Base-by-base conservation (phyloP, 2,888 invertebrate genomes). In the Linnaemya tessellans region DNA sequence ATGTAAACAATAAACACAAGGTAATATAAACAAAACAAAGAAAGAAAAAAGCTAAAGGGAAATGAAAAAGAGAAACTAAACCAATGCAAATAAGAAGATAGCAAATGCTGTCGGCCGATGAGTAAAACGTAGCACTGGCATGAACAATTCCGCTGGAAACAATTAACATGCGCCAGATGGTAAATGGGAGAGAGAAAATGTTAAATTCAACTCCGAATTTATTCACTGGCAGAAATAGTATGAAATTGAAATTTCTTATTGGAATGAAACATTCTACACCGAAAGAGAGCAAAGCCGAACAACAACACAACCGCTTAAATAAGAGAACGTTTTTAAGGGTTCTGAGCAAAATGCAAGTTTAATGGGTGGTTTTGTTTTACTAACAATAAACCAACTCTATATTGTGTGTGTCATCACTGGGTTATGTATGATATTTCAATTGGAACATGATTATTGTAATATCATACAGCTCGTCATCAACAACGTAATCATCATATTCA, bases 401-500 rank as follows among this genome's bases (percentile, higher is more conserved):
- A 58, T 77, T 67, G 67, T 79, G 67, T 83, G 41, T 84, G 78
- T 81, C 84, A 81, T 81, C 84, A 81, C 84, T 75, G 85, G 79
- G 82, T 75, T 82, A 79, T 75, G 75, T 80, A 75, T 71, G 79
- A 85, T 85, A 75, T 80, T 79, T 80, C 81, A 85, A 85, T 80
- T 79, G 79, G 85, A 85, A 85, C 85, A 82, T 82, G 75, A 85
- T 85, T 82, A 85, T 85, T 70, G 49, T 58, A 20, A 51, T 68
- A 43, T 67, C 35, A 54, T 22, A 81, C 30, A 68, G 11, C 51
- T 56, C 38, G 41, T 71, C 65, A 70, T 58, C 46, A 25, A 60
- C 51, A 60, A 8, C 88, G 87, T 86, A 87, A 88, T 87, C 89
- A 89, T 88, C 79, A 87, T 86, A 86, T 86, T 88, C 87, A 88